These are phyloP conservation scores for Epistrophe grossulariae DNA, from an alignment of 2,888 invertebrate species.

Conservation along the genomic window DNA sequence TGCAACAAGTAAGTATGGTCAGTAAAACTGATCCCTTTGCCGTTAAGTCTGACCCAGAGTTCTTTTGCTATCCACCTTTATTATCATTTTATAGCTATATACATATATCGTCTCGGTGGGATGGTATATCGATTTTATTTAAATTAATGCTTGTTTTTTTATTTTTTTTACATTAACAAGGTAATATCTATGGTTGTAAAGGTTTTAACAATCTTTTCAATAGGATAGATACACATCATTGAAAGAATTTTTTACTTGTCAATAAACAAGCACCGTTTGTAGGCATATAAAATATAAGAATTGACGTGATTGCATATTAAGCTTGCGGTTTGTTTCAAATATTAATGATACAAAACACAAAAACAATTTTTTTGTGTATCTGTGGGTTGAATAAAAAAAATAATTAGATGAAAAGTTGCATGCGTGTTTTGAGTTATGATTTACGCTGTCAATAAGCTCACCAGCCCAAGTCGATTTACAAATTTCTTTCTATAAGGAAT, in stretches of 20 bases:
- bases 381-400: background rate
- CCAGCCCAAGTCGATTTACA: background rate
- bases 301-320: background rate
- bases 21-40: background rate
- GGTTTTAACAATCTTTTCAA: background rate
- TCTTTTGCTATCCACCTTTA: too few species aligned
- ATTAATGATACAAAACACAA: background rate
- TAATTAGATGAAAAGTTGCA: background rate
- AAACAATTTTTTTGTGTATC: background rate
- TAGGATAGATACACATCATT: background rate
- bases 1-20: too few species aligned
- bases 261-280: background rate
- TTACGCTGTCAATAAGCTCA: slow-evolving; percentile 35
- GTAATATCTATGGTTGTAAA: background rate
- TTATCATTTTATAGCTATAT: too few species aligned
- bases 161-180: background rate
- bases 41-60: background rate
- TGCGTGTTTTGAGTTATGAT: slow-evolving; percentile 45
- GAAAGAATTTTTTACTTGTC: background rate
- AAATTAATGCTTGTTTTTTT: background rate
- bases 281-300: background rate
- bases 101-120: too few species aligned
- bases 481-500: background rate
- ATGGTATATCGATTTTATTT: background rate
- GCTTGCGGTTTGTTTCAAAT: slow-evolving; percentile 3